Conservation (phyloP, 2,113 vertebrate species). For the Poecilia latipinna region DNA sequence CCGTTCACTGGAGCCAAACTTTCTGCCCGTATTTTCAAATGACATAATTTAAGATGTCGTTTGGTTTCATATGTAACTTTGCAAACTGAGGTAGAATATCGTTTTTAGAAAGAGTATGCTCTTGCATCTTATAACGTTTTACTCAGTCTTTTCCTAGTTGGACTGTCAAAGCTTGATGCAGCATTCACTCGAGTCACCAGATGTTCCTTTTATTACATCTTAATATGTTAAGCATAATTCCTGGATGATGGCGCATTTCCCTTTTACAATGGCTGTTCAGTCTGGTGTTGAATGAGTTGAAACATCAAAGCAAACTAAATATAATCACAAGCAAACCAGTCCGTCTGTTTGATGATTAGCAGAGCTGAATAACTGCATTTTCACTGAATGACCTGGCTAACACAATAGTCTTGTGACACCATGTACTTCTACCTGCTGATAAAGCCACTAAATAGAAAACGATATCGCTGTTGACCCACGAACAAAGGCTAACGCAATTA, state of each 20-base stretch:
- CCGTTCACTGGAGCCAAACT: background rate
- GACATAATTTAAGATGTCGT: too few relatives aligned
- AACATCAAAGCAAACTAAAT: constrained; percentile 24
- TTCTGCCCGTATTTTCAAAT: background rate
- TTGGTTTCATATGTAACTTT: background rate
- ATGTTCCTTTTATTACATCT: background rate
- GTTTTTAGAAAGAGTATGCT: background rate
- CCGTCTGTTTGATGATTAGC: background rate
- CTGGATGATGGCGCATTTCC: background rate
- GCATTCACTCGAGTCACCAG: background rate
- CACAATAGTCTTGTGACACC: background rate
- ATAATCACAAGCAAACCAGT: background rate
- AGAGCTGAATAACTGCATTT: background rate
- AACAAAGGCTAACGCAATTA: constrained; percentile 4
- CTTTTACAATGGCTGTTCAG: background rate
- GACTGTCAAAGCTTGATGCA: background rate
- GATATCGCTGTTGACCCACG: background rate
- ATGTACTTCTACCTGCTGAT: constrained; percentile 1
- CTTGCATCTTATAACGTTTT: background rate
- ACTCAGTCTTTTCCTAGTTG: background rate
- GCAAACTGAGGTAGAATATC: background rate
- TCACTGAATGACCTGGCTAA: background rate
- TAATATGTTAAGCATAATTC: background rate
- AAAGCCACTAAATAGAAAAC: background rate
- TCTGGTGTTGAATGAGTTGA: constrained; percentile 2